phyloP scores from a whole-genome alignment of 2,888 invertebrate genomes.

The Masnerella sp. region DNA sequence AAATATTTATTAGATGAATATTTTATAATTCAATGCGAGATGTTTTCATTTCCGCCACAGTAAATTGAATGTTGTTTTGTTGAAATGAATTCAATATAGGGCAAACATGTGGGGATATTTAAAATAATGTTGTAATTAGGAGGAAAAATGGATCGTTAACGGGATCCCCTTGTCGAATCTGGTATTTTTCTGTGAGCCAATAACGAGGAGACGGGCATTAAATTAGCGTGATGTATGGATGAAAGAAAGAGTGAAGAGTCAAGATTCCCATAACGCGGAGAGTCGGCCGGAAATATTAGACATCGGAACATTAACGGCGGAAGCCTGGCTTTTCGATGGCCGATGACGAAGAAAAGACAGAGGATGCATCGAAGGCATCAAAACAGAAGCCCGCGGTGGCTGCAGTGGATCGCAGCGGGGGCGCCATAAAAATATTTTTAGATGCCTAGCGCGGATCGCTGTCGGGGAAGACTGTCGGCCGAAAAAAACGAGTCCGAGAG shows the following conservation, averaged over 20 bases:
- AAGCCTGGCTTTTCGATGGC: slow-evolving; percentile 57
- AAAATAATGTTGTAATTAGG: no score
- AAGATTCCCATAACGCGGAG: slow-evolving; percentile 46
- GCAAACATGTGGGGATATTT: no score
- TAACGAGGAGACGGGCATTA: slow-evolving; percentile 25
- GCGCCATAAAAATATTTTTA: slow-evolving; percentile 78
- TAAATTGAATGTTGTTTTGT: no score
- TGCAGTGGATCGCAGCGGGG: slow-evolving; percentile 73
- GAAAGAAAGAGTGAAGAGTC: slow-evolving; percentile 36
- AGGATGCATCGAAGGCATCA: slow-evolving; percentile 69
- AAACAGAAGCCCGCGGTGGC: slow-evolving; percentile 68
- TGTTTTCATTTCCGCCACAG: no score
- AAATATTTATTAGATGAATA: no score
- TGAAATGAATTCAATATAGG: no score
- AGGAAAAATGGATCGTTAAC: slow-evolving; percentile 40
- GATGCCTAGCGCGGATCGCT: slow-evolving; percentile 64
- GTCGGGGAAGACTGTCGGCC: slow-evolving; percentile 26
- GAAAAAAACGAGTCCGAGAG: slow-evolving; percentile 41
- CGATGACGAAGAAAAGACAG: slow-evolving; percentile 62
- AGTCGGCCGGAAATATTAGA: slow-evolving; percentile 67
- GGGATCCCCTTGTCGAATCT: slow-evolving; percentile 18
- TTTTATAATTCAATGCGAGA: no score
- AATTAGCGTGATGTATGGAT: slow-evolving; percentile 53
- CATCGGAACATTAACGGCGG: slow-evolving; percentile 66
- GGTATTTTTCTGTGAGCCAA: slow-evolving; percentile 23